Conservation (phyloP, 2,797 vertebrate species). For the Leptodactylus fallax region DNA sequence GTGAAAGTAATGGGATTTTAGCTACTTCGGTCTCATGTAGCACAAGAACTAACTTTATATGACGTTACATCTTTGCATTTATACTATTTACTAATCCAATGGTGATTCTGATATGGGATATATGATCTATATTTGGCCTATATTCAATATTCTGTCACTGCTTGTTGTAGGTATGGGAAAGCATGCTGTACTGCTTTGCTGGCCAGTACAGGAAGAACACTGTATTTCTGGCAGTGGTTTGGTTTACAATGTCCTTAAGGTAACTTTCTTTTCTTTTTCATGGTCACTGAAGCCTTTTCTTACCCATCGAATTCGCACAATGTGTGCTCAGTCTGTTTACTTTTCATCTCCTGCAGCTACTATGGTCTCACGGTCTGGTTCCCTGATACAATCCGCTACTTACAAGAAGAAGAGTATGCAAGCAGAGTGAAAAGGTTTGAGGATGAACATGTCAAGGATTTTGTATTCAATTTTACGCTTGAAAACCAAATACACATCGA, state of each 20-base stretch:
- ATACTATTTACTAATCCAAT: no score
- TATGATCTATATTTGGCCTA: not conserved
- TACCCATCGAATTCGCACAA: not conserved
- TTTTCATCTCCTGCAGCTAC: conserved; percentile 79
- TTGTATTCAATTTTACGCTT: conserved; percentile 96
- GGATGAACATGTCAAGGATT: conserved; percentile 84
- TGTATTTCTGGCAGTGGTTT: conserved; percentile 90
- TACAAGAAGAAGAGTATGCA: conserved; percentile 91
- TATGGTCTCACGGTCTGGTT: conserved; percentile 97
- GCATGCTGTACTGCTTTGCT: conserved; percentile 87
- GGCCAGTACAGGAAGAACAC: conserved; percentile 89
- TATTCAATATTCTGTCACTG: not conserved
- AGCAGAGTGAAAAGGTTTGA: conserved; percentile 86
- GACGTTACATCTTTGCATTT: no score
- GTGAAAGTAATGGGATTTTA: not conserved
- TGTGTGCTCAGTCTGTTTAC: not conserved
- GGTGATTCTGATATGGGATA: no score
- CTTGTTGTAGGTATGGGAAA: conserved; percentile 88
- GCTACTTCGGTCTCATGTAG: no score
- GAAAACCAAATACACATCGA: conserved; percentile 94
- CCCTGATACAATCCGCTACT: conserved; percentile 96
- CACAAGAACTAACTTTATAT: no score
- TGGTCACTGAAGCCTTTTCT: not conserved
- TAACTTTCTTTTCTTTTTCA: conserved; percentile 66
- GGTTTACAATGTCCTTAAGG: conserved; percentile 98